Percentiles rank a stretch among this genome's conserved stretches.
Evolutionary conservation across 2,888 invertebrate genomes (phyloP).

Genomic region (Dinocampus coccinellae): DNA sequence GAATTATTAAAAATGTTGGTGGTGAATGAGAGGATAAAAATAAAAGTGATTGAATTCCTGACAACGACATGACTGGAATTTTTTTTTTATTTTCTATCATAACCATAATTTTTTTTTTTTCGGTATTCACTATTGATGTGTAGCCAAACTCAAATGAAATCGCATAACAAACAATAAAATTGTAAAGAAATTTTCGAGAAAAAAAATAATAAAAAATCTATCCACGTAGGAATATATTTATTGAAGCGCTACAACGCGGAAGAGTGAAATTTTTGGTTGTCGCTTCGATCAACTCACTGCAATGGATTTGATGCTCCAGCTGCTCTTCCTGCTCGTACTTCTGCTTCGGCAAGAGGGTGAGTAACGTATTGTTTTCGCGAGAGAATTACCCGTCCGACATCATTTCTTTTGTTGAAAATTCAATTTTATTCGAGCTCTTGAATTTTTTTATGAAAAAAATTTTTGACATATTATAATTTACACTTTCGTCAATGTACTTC

Average conservation of each 20-base stretch:
- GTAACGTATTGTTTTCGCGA: constrained; percentile 36
- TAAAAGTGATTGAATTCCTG: neutral
- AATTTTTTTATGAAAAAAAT: neutral
- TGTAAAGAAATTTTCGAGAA: no score
- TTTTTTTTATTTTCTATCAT: neutral
- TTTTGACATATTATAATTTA: neutral
- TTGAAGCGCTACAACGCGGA: constrained; percentile 17
- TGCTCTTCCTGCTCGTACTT: constrained; percentile 49
- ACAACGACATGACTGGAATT: neutral
- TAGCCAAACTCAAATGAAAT: constrained; percentile 23
- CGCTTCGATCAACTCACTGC: constrained; percentile 34
- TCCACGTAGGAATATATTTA: constrained; percentile 24
- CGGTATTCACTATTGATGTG: neutral
- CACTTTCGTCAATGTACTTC: neutral
- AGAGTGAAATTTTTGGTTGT: constrained; percentile 10
- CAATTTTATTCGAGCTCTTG: neutral
- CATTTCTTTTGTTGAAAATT: neutral
- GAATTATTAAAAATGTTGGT: no score
- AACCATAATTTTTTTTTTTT: constrained; percentile 3
- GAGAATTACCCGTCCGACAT: neutral
- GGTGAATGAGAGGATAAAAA: neutral
- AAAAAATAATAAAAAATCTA: constrained; percentile 10
- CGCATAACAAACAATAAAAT: constrained; percentile 15
- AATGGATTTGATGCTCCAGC: constrained; percentile 55
- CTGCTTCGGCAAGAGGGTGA: constrained; percentile 56